A percentile compares a stretch with the other conserved stretches of the same genome.
Conservation (phyloP, 1,140 invertebrate species). For the Drosophila persimilis region DNA sequence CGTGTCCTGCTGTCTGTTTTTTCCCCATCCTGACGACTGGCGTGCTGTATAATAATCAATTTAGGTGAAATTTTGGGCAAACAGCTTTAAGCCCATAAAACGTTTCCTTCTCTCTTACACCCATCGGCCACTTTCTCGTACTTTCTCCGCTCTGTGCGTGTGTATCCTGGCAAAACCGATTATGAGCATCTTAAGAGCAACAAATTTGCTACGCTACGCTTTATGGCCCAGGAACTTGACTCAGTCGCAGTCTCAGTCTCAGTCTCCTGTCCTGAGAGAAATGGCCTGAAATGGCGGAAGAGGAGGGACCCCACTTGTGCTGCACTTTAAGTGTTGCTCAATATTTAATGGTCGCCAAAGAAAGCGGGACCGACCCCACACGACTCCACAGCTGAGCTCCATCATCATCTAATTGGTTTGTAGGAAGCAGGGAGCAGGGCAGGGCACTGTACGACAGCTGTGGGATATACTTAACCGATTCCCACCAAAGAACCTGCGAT, state of each 20-base stretch:
- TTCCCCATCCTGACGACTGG: constrained; percentile 20
- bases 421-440: no score
- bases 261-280: background rate
- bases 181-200: constrained; percentile 68
- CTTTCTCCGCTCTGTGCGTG: background rate
- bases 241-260: background rate
- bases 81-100: constrained; percentile 74
- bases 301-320: constrained; percentile 3
- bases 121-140: background rate
- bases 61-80: constrained; percentile 63
- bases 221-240: constrained; percentile 40
- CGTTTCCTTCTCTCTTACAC: constrained; percentile 26
- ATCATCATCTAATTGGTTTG: constrained; percentile 2
- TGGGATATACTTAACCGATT: no score
- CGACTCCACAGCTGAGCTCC: constrained; percentile 6
- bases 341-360: constrained; percentile 42
- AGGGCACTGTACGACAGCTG: no score
- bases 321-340: constrained; percentile 53
- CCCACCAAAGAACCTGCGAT: no score
- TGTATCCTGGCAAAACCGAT: constrained; percentile 59
- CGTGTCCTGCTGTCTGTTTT: background rate
- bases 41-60: constrained; percentile 69
- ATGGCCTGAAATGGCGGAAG: background rate
- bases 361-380: constrained; percentile 3
- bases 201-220: constrained; percentile 62